A percentile compares a stretch with the other conserved stretches of the same genome.
These are phyloP conservation scores for Agrochola circellaris DNA, from an alignment of 2,888 invertebrate genomes.

Conservation along the genomic window DNA sequence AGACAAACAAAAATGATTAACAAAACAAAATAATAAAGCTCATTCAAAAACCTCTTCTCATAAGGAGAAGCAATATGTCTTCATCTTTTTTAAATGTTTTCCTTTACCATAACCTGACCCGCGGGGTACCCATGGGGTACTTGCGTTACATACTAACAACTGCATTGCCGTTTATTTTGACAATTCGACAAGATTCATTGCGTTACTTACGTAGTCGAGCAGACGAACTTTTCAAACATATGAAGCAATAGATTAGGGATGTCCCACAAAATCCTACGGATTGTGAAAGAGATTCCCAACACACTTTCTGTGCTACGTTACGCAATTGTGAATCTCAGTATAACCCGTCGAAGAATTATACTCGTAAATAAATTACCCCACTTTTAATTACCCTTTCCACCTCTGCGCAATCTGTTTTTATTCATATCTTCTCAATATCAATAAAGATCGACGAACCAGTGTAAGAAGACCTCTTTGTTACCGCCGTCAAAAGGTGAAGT, in stretches of 20 bases:
- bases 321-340: not conserved
- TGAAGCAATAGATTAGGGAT: no score
- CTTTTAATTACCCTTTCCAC: conserved; percentile 11
- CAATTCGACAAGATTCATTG: no score
- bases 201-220: no score
- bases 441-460: conserved; percentile 38
- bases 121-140: no score
- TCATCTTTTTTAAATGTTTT: not conserved
- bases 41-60: not conserved
- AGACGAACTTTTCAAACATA: no score
- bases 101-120: not conserved
- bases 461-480: conserved; percentile 28
- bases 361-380: conserved; percentile 8
- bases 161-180: no score
- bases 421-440: conserved; percentile 46
- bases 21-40: not conserved
- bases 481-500: not conserved
- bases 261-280: no score
- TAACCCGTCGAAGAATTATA: not conserved
- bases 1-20: not conserved
- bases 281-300: no score
- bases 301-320: no score
- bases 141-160: no score
- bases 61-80: not conserved
- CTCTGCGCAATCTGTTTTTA: conserved; percentile 26